These are phyloP conservation scores for Idaea straminata DNA, from an alignment of 2,888 invertebrate genomes.

Conservation along the genomic window DNA sequence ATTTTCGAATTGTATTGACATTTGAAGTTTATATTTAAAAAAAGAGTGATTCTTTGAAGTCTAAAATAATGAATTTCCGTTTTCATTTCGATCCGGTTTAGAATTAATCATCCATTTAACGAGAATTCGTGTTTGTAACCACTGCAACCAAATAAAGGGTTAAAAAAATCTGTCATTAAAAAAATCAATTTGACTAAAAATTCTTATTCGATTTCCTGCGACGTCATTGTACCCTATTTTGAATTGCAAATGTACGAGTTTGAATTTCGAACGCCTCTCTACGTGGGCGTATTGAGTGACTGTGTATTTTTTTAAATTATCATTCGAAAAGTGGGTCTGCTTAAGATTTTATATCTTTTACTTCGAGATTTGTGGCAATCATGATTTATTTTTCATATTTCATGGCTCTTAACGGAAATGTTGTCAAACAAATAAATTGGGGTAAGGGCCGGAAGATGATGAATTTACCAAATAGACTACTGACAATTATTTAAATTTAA, in stretches of 20 bases:
- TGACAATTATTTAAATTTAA: too few species aligned
- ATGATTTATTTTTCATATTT: not conserved
- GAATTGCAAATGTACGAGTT: slow-evolving; percentile 62
- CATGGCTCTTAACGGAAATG: too few species aligned
- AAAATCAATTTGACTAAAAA: slow-evolving; percentile 7
- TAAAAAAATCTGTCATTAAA: not conserved
- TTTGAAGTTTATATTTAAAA: too few species aligned
- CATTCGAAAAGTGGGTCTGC: not conserved
- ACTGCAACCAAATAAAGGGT: not conserved
- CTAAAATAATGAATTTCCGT: not conserved
- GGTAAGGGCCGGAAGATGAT: too few species aligned
- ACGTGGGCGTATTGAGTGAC: slow-evolving; percentile 50
- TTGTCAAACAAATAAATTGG: too few species aligned
- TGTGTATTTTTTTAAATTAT: slow-evolving; percentile 34
- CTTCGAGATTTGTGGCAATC: slow-evolving; percentile 6
- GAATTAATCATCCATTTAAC: not conserved
- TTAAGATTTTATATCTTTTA: slow-evolving; percentile 13
- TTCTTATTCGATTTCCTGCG: slow-evolving; percentile 59
- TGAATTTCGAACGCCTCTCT: slow-evolving; percentile 58
- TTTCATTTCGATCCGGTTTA: not conserved
- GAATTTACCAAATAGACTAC: too few species aligned
- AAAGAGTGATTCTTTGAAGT: too few species aligned
- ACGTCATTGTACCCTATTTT: slow-evolving; percentile 56
- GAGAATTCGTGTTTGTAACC: too few species aligned
- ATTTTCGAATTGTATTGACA: too few species aligned